These are phyloP conservation scores for Micromesistius poutassou DNA, from an alignment of 2,797 vertebrate genomes.

Conservation along the genomic window DNA sequence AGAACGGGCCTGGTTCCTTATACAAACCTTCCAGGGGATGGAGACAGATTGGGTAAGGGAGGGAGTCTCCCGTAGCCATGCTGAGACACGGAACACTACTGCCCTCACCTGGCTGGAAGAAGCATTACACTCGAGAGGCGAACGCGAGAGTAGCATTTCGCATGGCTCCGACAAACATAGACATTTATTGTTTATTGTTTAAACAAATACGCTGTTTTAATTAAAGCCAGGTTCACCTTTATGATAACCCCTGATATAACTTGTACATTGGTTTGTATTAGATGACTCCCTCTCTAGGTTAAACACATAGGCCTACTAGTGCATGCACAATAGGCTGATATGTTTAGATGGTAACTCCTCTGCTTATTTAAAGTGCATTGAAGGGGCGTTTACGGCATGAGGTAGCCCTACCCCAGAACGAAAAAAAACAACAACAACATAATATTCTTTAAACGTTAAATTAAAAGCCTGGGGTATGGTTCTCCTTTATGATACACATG, in stretches of 20 bases:
- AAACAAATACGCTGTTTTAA: not conserved
- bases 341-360: too few species aligned
- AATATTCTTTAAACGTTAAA: too few species aligned
- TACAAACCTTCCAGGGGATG: not conserved
- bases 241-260: not conserved
- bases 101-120: not conserved
- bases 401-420: too few species aligned
- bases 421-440: too few species aligned
- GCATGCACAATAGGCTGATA: too few species aligned
- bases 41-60: not conserved
- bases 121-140: not conserved
- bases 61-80: constrained; percentile 4
- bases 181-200: not conserved
- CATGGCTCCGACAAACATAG: not conserved
- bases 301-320: too few species aligned
- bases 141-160: not conserved
- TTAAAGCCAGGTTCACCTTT: not conserved
- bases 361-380: too few species aligned
- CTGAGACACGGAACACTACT: not conserved
- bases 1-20: constrained; percentile 19
- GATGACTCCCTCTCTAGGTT: too few species aligned
- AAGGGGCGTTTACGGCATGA: too few species aligned
- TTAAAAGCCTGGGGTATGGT: too few species aligned
- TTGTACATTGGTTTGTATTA: not conserved
- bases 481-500: too few species aligned